Evolutionary conservation across 2,888 invertebrate genomes (phyloP), one percentile per base, ranked within the genome.

Genomic region (Antitype chi): DNA sequence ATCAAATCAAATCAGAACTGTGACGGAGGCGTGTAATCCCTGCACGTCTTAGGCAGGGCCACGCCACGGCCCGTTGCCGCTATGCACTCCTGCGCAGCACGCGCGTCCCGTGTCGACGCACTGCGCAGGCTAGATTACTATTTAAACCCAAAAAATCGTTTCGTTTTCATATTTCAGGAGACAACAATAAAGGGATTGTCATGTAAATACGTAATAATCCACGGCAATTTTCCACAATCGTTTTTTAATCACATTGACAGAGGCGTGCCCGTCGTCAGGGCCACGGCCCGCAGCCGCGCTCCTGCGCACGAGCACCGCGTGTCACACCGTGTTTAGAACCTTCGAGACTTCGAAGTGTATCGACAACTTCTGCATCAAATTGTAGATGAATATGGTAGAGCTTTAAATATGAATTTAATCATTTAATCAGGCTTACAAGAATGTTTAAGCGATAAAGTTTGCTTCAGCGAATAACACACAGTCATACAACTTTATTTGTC

Each of bases 241-340:
- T 71, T 69, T 60, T 68, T 25, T 62, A 70, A 74, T 82, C 55
- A 66, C 69, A 71, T 68, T 71, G 77, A 84, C 60, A 70, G 47
- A 84, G 77, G 85, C 85, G 85, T 84, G 85, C 77, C 82, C 64
- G 62, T 71, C 60, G 70, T 84, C 81, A 83, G 81, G 82, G 85
- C 85, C 82, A 84, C 70, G 82, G 82, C 55, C 32, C 70, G 66
- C 47, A 23, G 43, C 53, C 63, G 63, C 71, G 77, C 70, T 84
- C 82, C 47, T 74, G 77, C 78, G 78, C 76, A 76, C 76, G 68
- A 67, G 67, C 55, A 52, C 49, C 67, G 38, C 25, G 72, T 82
- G 73, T 71, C 85, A 70, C 80, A 66, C 73, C 28, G 81, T 80
- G 78, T 74, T 84, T 68, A 74, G 81, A 78, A 84, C 82, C 82